Conservation (phyloP, 2,113 vertebrate species). For the Perca fluviatilis region DNA sequence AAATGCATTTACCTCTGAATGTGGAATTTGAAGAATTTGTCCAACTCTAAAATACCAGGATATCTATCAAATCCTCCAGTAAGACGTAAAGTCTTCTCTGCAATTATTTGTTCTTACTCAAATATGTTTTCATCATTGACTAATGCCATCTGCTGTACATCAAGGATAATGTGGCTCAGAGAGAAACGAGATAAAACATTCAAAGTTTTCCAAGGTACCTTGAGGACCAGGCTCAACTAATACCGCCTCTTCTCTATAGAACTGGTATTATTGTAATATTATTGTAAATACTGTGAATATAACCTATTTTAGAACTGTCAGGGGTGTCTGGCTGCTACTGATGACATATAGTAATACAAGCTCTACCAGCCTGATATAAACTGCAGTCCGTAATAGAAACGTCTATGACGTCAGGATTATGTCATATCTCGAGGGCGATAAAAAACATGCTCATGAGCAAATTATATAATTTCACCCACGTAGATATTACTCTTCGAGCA, state of each 20-base stretch:
- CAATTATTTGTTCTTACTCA: constrained; percentile 4
- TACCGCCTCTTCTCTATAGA: background rate
- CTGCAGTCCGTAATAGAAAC: constrained; percentile 47
- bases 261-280: background rate
- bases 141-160: background rate
- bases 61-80: background rate
- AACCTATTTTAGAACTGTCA: constrained; percentile 23
- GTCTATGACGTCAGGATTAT: background rate
- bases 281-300: constrained; percentile 41
- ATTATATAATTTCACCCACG: no score
- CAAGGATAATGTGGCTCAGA: constrained; percentile 6
- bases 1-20: background rate
- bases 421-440: no score
- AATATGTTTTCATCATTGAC: constrained; percentile 6
- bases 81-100: background rate
- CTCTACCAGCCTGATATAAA: constrained; percentile 48
- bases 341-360: constrained; percentile 46
- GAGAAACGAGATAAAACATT: constrained; percentile 11
- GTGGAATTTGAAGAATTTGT: background rate
- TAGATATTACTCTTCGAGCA: no score
- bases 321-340: constrained; percentile 38
- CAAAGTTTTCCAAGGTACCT: constrained; percentile 1
- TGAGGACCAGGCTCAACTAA: background rate
- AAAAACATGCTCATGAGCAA: no score
- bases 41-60: background rate